phyloP scores from a whole-genome alignment of 2,888 invertebrate genomes.

The Melanostoma mellinum region DNA sequence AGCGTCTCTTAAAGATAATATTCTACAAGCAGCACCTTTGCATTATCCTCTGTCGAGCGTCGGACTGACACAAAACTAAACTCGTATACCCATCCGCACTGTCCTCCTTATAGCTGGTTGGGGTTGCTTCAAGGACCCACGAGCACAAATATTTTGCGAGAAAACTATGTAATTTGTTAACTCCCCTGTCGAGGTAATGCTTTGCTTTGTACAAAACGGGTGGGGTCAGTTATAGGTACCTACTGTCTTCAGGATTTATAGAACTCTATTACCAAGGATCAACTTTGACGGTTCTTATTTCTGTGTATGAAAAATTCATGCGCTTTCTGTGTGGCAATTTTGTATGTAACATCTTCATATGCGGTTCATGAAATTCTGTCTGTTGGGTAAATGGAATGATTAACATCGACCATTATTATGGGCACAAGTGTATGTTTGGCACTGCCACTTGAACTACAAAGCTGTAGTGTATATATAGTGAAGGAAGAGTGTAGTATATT shows the following conservation, averaged over 20 bases:
- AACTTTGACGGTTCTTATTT: constrained; percentile 60
- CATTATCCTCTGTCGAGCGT: constrained; percentile 8
- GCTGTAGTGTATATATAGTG: neutral
- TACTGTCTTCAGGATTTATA: constrained; percentile 58
- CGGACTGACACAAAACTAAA: constrained; percentile 21
- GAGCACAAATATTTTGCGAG: constrained; percentile 35
- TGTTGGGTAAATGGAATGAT: constrained; percentile 48
- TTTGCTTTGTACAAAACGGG: constrained; percentile 8
- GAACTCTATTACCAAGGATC: constrained; percentile 64
- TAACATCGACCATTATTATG: constrained; percentile 56
- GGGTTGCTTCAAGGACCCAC: constrained; percentile 35
- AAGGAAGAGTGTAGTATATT: neutral
- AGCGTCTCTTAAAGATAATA: constrained; percentile 17
- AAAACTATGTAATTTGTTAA: constrained; percentile 64
- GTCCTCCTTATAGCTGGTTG: constrained; percentile 3
- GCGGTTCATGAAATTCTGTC: constrained; percentile 25
- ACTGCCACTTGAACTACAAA: constrained; percentile 53
- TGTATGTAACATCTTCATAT: constrained; percentile 4
- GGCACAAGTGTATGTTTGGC: constrained; percentile 36
- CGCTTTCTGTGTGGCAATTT: neutral
- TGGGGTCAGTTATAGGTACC: constrained; percentile 26
- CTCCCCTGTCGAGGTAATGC: constrained; percentile 32
- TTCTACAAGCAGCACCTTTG: constrained; percentile 21
- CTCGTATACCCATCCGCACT: constrained; percentile 8
- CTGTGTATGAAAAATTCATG: constrained; percentile 66